A percentile compares a stretch with the other conserved stretches of the same genome.
phyloP scores from a whole-genome alignment of 1,140 invertebrate species.

The Galleria mellonella region DNA sequence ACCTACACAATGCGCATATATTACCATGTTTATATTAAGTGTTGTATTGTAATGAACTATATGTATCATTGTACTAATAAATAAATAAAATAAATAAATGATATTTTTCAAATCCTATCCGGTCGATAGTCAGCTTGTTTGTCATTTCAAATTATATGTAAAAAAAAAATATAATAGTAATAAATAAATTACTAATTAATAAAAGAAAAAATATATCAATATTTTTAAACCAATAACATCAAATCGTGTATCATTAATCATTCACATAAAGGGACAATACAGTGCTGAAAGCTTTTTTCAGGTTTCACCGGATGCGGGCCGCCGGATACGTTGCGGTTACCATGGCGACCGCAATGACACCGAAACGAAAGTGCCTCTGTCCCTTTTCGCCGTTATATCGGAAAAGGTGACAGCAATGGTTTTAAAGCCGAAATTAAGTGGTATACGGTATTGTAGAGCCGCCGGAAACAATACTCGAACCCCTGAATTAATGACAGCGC shows the following conservation, averaged over 20 bases:
- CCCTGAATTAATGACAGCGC: slow-evolving; percentile 11
- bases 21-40: too few relatives aligned
- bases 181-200: too few relatives aligned
- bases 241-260: slow-evolving; percentile 28
- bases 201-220: slow-evolving; percentile 6
- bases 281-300: slow-evolving; percentile 61
- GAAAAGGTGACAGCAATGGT: slow-evolving; percentile 6
- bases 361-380: slow-evolving; percentile 2
- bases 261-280: slow-evolving; percentile 33
- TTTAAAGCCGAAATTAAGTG: slow-evolving; percentile 12
- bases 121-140: too few relatives aligned
- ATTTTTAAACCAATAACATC: slow-evolving; percentile 25
- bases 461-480: slow-evolving; percentile 12
- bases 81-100: too few relatives aligned
- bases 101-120: too few relatives aligned
- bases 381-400: slow-evolving; percentile 9
- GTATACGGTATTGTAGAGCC: slow-evolving; percentile 4
- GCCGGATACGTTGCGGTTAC: slow-evolving; percentile 9
- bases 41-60: too few relatives aligned
- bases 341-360: slow-evolving; percentile 1
- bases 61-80: too few relatives aligned
- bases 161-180: too few relatives aligned
- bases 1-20: too few relatives aligned
- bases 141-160: too few relatives aligned
- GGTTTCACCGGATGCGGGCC: slow-evolving; percentile 15